Percentiles rank a stretch among this genome's conserved stretches.
phyloP scores from a whole-genome alignment of 2,797 vertebrate species.

The Leucoraja ocellata region DNA sequence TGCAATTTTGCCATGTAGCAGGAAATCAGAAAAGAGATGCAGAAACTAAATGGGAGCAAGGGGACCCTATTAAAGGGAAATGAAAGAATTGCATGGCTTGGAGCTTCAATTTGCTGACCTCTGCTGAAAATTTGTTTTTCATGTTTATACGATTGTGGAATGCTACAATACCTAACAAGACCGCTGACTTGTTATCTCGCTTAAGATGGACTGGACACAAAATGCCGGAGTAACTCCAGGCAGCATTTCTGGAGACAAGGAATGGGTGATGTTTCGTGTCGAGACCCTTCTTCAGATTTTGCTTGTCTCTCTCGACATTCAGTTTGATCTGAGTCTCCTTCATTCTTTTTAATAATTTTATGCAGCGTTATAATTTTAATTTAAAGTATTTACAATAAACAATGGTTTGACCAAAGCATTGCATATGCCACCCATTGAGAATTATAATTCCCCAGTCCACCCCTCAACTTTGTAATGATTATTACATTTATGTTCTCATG shows the following conservation, averaged over 20 bases:
- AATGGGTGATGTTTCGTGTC: too few relatives aligned
- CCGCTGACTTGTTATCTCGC: neutral
- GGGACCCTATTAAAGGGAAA: neutral
- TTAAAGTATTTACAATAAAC: neutral
- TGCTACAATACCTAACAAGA: neutral
- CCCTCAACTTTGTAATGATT: neutral
- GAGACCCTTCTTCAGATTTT: too few relatives aligned
- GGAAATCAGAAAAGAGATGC: neutral
- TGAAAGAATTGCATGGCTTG: neutral
- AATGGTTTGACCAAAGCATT: neutral
- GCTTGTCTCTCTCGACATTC: neutral
- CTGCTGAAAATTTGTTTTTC: neutral
- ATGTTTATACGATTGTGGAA: neutral
- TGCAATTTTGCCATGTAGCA: neutral
- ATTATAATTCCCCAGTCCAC: neutral
- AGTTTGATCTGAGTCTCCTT: neutral
- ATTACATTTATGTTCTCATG: neutral
- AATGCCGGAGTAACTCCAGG: too few relatives aligned
- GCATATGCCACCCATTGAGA: neutral
- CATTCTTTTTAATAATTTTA: neutral
- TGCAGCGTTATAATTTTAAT: neutral
- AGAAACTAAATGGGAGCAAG: neutral
- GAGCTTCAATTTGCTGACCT: neutral
- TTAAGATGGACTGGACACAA: neutral
- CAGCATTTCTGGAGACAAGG: too few relatives aligned